Evolutionary conservation across 1,140 invertebrate genomes (phyloP), one percentile per base, ranked within the genome.

Genomic region (Apis dorsata): DNA sequence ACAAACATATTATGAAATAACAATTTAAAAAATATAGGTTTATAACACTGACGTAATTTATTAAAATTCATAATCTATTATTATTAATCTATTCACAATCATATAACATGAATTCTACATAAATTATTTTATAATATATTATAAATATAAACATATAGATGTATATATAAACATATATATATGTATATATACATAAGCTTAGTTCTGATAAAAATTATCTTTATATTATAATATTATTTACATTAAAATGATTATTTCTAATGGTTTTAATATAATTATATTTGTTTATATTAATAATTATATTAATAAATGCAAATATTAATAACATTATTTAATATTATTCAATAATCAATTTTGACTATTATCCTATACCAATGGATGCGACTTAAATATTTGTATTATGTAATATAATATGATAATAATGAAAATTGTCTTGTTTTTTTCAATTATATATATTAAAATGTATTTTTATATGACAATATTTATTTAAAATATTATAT

Each of bases 41-140:
- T 69, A 60, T 9, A 44, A 53, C 69, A 82, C 49, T 44, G 65
- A 24, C 5, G 55, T 17, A 34, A 44, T 77, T 70, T 77, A 57
- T 11, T 24, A 17, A 17, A 82, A 68, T 68, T 49, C 62, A 62
- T 82, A 51, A 82, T n/a, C n/a, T n/a, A n/a, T n/a, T n/a, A n/a
- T 77, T 53, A 77, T 34, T 34, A 24, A 28, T 68, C 24, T 8
- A 12, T 73, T 28, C 62, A 53, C 72, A 81, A 53, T 49, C 28
- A 13, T 44, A 10, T 51, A n/a, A 28, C 8, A n/a, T 3, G 7
- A 49, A 24, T n/a, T 70, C 7, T 17, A 34, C 9, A 34, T 19
- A 34, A 10, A 11, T 57, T 59, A 34, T 3, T 8, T 8, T 62
- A 5, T 15, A 51, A 62, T 9, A 12, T 51, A 19, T 5, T 51